Percentiles rank a stretch among this genome's conserved stretches.
These are phyloP conservation scores for Archips crataeganus DNA, from an alignment of 2,888 invertebrate species.

Conservation along the genomic window DNA sequence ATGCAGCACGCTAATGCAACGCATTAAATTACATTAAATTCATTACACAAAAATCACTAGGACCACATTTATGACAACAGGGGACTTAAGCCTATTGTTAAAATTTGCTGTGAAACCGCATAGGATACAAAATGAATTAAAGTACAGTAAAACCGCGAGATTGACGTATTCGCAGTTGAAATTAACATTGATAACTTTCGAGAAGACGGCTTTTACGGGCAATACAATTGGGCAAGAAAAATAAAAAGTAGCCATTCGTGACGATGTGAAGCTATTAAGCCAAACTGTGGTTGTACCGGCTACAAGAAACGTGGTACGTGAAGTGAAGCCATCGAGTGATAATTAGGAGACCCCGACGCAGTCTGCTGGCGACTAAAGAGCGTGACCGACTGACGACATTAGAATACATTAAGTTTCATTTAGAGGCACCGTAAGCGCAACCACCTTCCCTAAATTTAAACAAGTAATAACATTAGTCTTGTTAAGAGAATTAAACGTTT, in stretches of 20 bases:
- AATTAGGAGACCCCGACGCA: slow-evolving; percentile 48
- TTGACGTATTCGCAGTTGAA: slow-evolving; percentile 48
- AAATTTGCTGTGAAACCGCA: slow-evolving; percentile 12
- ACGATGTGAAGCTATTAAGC: slow-evolving; percentile 56
- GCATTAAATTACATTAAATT: slow-evolving; percentile 76
- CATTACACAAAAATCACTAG: slow-evolving; percentile 74
- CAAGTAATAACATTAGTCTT: slow-evolving; percentile 57
- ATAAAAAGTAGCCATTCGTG: slow-evolving; percentile 57
- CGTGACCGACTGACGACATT: slow-evolving; percentile 61
- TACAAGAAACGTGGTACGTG: slow-evolving; percentile 51
- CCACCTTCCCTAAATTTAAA: slow-evolving; percentile 60
- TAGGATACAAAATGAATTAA: slow-evolving; percentile 48
- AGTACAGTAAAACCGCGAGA: slow-evolving; percentile 48
- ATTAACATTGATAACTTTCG: slow-evolving; percentile 59
- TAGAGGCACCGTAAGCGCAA: slow-evolving; percentile 55
- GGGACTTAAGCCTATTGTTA: slow-evolving; percentile 13
- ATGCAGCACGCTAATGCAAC: slow-evolving; percentile 70
- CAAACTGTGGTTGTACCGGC: slow-evolving; percentile 53
- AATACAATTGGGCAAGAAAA: slow-evolving; percentile 51
- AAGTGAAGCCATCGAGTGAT: slow-evolving; percentile 55
- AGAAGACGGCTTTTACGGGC: slow-evolving; percentile 62
- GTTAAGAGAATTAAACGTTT: slow-evolving; percentile 61
- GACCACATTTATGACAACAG: slow-evolving; percentile 50
- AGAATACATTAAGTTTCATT: slow-evolving; percentile 62
- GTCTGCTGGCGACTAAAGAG: slow-evolving; percentile 57